Percentiles rank a stretch among this genome's conserved stretches.
phyloP scores from a whole-genome alignment of 2,113 vertebrate genomes.

The Chaenocephalus aceratus region DNA sequence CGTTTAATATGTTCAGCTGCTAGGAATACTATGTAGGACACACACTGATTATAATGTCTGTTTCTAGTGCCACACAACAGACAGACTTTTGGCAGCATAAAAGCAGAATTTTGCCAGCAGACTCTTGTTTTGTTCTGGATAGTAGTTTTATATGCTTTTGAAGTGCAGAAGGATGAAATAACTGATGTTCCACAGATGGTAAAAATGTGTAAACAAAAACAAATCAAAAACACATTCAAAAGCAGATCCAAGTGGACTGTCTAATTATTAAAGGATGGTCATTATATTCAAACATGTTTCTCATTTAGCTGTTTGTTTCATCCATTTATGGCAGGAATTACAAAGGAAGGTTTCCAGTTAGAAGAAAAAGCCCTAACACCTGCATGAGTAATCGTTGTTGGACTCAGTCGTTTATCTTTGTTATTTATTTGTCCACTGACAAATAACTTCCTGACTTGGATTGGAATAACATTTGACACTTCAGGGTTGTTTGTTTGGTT shows the following conservation, averaged over 20 bases:
- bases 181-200: conserved; percentile 40
- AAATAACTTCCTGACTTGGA: conserved; percentile 31
- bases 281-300: background rate
- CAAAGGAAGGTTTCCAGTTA: background rate
- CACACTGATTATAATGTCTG: background rate
- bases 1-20: background rate
- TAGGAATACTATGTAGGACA: background rate
- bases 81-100: background rate
- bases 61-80: background rate
- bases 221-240: conserved; percentile 13
- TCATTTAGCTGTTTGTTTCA: background rate
- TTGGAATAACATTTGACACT: conserved; percentile 18
- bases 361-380: conserved; percentile 7
- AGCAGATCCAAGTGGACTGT: conserved; percentile 7
- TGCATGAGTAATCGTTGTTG: background rate
- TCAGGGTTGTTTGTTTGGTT: conserved; percentile 11
- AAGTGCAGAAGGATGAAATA: conserved; percentile 1
- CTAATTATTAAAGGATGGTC: conserved; percentile 1
- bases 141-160: conserved; percentile 5
- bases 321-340: background rate
- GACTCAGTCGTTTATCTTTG: conserved; percentile 5
- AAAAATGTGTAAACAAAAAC: conserved; percentile 42
- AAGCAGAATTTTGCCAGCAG: background rate
- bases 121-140: background rate
- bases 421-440: conserved; percentile 8